These are phyloP conservation scores for Incurvaria masculella DNA, from an alignment of 2,888 invertebrate genomes.

Conservation along the genomic window DNA sequence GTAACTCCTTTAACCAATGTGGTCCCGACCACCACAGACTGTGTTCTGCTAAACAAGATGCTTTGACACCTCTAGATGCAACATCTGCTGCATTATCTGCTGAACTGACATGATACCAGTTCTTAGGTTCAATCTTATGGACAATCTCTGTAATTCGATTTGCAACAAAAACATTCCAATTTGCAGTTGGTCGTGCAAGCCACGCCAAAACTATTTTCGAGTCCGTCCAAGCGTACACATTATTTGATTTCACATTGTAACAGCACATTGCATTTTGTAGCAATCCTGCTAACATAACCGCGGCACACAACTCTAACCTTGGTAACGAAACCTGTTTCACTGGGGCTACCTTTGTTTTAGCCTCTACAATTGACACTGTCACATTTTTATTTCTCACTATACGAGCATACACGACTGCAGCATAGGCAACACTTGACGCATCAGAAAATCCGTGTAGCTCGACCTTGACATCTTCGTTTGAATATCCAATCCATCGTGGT, in stretches of 20 bases:
- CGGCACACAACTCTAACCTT: slow-evolving; percentile 19
- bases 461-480: background rate
- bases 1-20: background rate
- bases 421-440: slow-evolving; percentile 17
- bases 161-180: slow-evolving; percentile 19
- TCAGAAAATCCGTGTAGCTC: slow-evolving; percentile 20
- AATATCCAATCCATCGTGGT: background rate
- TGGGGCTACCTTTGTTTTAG: background rate
- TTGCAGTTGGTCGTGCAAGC: slow-evolving; percentile 11
- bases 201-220: slow-evolving; percentile 18
- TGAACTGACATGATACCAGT: slow-evolving; percentile 10
- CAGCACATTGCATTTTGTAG: slow-evolving; percentile 5
- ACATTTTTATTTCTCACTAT: slow-evolving; percentile 2
- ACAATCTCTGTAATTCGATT: slow-evolving; percentile 17
- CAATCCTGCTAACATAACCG: slow-evolving; percentile 16
- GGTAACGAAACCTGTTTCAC: slow-evolving; percentile 12
- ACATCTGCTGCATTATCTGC: slow-evolving; percentile 12
- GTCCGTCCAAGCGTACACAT: slow-evolving; percentile 17
- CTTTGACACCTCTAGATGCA: slow-evolving; percentile 9
- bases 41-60: background rate
- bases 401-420: slow-evolving; percentile 16
- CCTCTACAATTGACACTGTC: slow-evolving; percentile 4
- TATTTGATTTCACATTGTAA: slow-evolving; percentile 6
- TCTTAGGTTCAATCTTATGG: background rate
- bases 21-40: slow-evolving; percentile 5